These are phyloP conservation scores for Drosophila engyochracea DNA, from an alignment of 2,888 invertebrate genomes.

Conservation along the genomic window DNA sequence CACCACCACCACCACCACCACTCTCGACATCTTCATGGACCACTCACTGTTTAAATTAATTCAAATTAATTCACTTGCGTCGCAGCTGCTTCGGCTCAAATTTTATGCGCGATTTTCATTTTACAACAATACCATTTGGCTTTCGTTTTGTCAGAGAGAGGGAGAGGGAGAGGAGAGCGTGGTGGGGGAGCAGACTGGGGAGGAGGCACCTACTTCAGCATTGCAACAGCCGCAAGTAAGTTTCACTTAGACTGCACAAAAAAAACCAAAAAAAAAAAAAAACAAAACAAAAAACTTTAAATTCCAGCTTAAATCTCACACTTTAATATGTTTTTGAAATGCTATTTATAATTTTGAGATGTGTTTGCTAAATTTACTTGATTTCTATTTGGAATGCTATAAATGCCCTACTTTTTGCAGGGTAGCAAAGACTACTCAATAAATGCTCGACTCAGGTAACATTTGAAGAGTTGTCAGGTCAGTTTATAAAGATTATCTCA, in stretches of 20 bases:
- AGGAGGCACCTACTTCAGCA: constrained; percentile 2
- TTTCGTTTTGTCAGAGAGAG: constrained; percentile 10
- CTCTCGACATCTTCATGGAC: constrained; percentile 8
- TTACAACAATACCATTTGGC: constrained; percentile 73
- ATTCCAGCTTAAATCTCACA: neutral
- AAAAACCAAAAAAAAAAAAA: neutral
- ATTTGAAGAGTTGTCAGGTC: too few species aligned
- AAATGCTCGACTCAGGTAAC: too few species aligned
- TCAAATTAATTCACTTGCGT: constrained; percentile 82
- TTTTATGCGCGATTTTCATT: constrained; percentile 79
- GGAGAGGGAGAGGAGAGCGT: neutral
- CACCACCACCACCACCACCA: neutral
- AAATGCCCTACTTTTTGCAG: neutral
- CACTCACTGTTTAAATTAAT: constrained; percentile 75
- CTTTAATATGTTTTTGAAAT: neutral
- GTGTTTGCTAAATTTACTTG: neutral
- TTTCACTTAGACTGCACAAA: neutral
- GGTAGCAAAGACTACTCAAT: too few species aligned
- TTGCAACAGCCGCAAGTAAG: constrained; percentile 10
- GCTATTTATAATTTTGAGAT: neutral
- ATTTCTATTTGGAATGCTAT: neutral
- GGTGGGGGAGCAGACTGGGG: too few species aligned
- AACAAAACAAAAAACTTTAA: neutral
- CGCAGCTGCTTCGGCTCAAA: constrained; percentile 80
- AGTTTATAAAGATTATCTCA: neutral